phyloP scores from a whole-genome alignment of 2,113 vertebrate genomes.

The Petroica traversi region DNA sequence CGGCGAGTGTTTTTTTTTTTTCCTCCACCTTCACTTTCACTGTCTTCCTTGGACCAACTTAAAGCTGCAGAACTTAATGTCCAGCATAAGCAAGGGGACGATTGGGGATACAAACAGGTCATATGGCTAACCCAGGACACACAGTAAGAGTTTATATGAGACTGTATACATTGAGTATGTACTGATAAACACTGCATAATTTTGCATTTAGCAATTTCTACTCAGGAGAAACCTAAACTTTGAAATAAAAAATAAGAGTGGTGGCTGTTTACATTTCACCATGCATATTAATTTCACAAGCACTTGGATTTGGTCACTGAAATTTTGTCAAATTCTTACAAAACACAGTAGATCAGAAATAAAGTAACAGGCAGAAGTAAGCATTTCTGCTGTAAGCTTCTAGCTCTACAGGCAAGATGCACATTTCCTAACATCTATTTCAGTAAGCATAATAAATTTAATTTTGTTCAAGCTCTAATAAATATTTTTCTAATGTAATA shows the following conservation, averaged over 20 bases:
- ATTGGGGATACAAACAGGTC: too few species aligned
- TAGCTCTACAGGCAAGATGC: neutral
- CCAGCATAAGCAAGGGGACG: too few species aligned
- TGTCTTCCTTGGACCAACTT: too few species aligned
- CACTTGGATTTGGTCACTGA: neutral
- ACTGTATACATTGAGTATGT: neutral
- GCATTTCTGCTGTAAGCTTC: neutral
- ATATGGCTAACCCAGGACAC: too few species aligned
- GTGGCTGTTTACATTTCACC: neutral
- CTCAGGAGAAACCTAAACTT: neutral
- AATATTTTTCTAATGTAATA: neutral
- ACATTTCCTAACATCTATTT: neutral
- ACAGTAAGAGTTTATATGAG: neutral
- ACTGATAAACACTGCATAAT: neutral
- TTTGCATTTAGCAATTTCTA: neutral
- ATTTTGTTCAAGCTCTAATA: neutral
- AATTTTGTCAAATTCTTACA: neutral
- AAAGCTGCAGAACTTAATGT: too few species aligned
- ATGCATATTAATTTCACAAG: neutral
- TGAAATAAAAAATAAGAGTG: neutral
- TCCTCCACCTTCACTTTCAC: too few species aligned
- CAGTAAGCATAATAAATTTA: neutral
- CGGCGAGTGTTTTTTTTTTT: too few species aligned
- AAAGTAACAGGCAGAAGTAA: neutral
- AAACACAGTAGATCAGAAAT: neutral